These are phyloP conservation scores for Kryphioiulus occultus DNA, from an alignment of 2,888 invertebrate species.

Conservation along the genomic window DNA sequence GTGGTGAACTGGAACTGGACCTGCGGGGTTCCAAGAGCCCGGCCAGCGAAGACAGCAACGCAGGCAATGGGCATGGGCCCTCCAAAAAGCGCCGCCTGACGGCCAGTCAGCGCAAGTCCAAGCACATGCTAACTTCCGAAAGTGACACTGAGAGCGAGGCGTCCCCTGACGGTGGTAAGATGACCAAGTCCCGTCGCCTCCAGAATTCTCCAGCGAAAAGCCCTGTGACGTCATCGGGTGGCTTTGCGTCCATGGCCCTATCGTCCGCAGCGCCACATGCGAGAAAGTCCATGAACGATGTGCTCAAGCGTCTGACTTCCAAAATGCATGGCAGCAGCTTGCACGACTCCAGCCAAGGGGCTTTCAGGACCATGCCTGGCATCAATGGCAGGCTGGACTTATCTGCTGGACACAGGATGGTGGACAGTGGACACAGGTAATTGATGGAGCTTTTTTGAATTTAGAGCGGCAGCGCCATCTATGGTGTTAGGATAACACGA, in stretches of 20 bases:
- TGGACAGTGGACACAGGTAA: conserved; percentile 60
- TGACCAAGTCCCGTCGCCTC: background rate
- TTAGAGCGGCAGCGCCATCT: no score
- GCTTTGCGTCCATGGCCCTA: conserved; percentile 65
- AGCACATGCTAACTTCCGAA: conserved; percentile 29
- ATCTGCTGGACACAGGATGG: conserved; percentile 58
- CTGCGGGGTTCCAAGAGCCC: conserved; percentile 19
- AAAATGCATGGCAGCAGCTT: conserved; percentile 80
- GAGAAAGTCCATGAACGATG: conserved; percentile 85
- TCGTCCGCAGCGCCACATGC: conserved; percentile 60
- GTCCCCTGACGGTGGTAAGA: background rate
- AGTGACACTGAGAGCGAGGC: conserved; percentile 20
- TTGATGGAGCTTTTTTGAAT: no score
- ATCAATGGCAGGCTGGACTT: conserved; percentile 48
- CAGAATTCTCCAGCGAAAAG: conserved; percentile 50
- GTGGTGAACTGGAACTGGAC: background rate
- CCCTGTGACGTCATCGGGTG: conserved; percentile 54
- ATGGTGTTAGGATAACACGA: no score
- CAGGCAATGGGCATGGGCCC: background rate
- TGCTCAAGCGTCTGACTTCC: conserved; percentile 82
- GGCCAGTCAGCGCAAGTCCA: background rate
- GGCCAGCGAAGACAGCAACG: background rate
- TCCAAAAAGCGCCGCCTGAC: conserved; percentile 36
- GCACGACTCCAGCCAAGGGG: conserved; percentile 52
- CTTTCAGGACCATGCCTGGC: conserved; percentile 51